These are phyloP conservation scores for Bubalus kerabau DNA, from an alignment of 2,113 vertebrate species.

Conservation along the genomic window DNA sequence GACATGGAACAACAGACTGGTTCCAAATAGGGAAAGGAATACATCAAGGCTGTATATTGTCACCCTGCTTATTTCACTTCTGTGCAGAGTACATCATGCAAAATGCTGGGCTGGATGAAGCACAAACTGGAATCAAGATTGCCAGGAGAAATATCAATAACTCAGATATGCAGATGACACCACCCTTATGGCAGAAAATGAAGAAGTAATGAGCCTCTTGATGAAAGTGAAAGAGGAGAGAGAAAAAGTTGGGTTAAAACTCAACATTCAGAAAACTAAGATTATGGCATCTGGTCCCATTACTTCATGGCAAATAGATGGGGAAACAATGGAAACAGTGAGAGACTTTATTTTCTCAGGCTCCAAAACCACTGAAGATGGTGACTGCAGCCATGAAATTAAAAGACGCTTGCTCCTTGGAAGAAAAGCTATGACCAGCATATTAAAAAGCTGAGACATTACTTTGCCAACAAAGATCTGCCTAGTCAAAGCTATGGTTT, in stretches of 20 bases:
- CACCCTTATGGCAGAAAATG: not conserved
- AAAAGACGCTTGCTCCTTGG: not conserved
- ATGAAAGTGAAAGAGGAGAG: not conserved
- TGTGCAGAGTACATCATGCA: not conserved
- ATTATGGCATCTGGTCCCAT: not conserved
- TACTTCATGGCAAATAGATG: not conserved
- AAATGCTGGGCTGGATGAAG: not conserved
- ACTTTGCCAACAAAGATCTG: not conserved
- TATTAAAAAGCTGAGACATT: not conserved
- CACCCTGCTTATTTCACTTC: not conserved
- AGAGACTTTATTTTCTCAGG: not conserved
- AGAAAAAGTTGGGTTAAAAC: not conserved
- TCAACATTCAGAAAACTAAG: not conserved
- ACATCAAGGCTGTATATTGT: not conserved
- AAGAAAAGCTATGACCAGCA: not conserved
- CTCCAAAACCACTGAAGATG: not conserved
- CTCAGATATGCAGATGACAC: not conserved
- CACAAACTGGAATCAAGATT: not conserved
- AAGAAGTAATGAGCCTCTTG: not conserved
- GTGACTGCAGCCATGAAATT: not conserved
- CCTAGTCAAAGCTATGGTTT: not conserved
- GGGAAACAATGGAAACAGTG: not conserved
- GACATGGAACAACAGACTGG: not conserved
- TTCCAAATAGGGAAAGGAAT: not conserved
- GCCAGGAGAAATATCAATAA: not conserved